Percentiles rank a stretch among this genome's conserved stretches.
These are phyloP conservation scores for Macroteleia sp. DNA, from an alignment of 2,888 invertebrate species.

Conservation along the genomic window DNA sequence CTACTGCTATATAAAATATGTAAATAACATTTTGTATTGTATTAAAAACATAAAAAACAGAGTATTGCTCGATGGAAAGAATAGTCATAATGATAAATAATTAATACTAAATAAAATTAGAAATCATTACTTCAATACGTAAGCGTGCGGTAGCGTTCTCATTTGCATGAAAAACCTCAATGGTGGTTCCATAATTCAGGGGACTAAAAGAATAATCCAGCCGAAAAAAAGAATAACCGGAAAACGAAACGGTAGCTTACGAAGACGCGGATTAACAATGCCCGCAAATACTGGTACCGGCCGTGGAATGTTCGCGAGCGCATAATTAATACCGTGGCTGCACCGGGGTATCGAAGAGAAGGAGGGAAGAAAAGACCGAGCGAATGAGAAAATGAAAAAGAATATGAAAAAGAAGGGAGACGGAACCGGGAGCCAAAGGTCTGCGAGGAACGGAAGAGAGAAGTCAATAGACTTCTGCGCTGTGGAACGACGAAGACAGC, in stretches of 20 bases:
- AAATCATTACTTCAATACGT: too few relatives aligned
- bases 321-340: constrained; percentile 81
- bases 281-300: constrained; percentile 82
- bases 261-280: constrained; percentile 82
- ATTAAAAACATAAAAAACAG: too few relatives aligned
- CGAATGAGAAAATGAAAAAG: constrained; percentile 59
- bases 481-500: constrained; percentile 15
- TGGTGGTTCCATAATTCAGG: constrained; percentile 18
- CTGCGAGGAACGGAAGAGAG: constrained; percentile 63
- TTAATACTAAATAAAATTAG: too few relatives aligned
- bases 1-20: too few relatives aligned
- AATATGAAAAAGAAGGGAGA: constrained; percentile 52
- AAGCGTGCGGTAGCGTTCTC: too few relatives aligned
- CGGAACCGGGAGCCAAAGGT: constrained; percentile 63
- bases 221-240: constrained; percentile 18
- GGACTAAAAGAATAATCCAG: constrained; percentile 43
- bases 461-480: constrained; percentile 7
- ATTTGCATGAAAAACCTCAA: constrained; percentile 29
- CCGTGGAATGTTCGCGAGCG: constrained; percentile 82
- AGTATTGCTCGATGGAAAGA: too few relatives aligned
- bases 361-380: constrained; percentile 46
- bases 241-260: constrained; percentile 79
- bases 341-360: constrained; percentile 42
- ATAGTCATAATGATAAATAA: too few relatives aligned
- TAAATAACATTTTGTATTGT: too few relatives aligned